Base-by-base conservation (phyloP, 2,797 vertebrate species). In the Manis pentadactyla region DNA sequence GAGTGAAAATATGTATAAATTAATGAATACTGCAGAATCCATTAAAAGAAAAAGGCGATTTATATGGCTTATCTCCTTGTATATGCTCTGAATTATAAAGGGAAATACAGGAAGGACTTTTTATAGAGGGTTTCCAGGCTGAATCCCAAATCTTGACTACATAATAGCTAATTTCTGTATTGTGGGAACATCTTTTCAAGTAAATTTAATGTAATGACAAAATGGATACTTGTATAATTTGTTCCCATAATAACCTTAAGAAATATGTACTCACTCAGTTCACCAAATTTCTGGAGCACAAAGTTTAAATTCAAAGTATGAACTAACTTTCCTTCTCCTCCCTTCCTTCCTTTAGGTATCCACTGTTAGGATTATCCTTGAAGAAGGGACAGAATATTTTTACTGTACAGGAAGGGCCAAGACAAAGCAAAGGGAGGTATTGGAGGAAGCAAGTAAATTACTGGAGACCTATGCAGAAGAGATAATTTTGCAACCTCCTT, bases 11-110 rank as follows among this genome's bases (percentile, higher is more conserved):
- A 96, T 81, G 39, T 68, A 77, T 71, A 97, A 92, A 77, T 90
- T 94, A 95, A 96, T 96, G 96, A 96, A 88, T 71, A 68, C 9
- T 90, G 7, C 8, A 95, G n/a, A 93, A 89, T 86, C 55, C 25
- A 81, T 93, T 92, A 75, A 83, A 96, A 96, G 51, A 90, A 94
- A 93, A 97, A 96, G n/a, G 53, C 11, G 63, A 97, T 93, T 94
- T 90, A 94, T 79, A 87, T 85, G 18, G 63, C 63, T 97, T 94
- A 96, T 90, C 83, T 89, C 19, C 55, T 51, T 82, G 59, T 1
- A 59, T 31, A 95, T 63, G 78, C 39, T 94, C 42, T 71, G 78
- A 93, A 92, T 92, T 97, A 94, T 8, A 93, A 94, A 93, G 87
- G 69, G 59, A 95, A 96, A 95, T 74, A 75, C 2, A 78, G 12